Evolutionary conservation across 2,797 vertebrate species (phyloP), one percentile per base, ranked within the genome.

Genomic region (Enteromius treurensis): DNA sequence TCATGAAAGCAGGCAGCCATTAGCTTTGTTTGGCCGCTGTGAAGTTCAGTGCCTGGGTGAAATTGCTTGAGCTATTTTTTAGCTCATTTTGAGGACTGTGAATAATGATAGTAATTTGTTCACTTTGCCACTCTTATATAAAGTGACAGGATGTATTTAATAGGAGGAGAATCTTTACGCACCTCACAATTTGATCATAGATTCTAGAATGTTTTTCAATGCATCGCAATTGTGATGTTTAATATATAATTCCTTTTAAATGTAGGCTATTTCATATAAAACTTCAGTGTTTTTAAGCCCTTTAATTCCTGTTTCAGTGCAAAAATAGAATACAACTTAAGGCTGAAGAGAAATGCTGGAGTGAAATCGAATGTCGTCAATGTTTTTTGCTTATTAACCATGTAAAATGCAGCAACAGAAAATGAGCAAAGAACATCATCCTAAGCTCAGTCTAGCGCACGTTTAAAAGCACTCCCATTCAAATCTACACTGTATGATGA

Each of bases 1-100:
- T 77, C 74, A 77, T 13, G 51, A 58, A 77, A 60, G 37, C 19
- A 29, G 19, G 19, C 81, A 53, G 40, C 49, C 79, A 71, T 85
- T 85, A 76, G 65, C 71, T 85, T 74, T 84, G 82, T 85, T 80
- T 85, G 80, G 23, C 55, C 4, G 10, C 15, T 6, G 34, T 65
- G 11, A 13, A 62, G 32, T 62, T 55, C 29, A 49, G 40, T 70
- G 29, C 32, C 45, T 70, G 73, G 40, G 23, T 87, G 74, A 84
- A 85, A 80, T 68, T 73, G 26, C 45, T 62, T 86, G 51, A n/a
- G n/a, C 32, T 79, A 21, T 83, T 65, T 42, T 85, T 75, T 21
- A 7, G 47, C 29, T 55, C 17, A 11, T 79, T 80, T 55, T 79
- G 45, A 83, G 78, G 23, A 29, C 40, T 49, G 3, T 37, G 55